These are phyloP conservation scores for Ditylenchus weischeri DNA, from an alignment of 2,888 invertebrate species.

Conservation along the genomic window DNA sequence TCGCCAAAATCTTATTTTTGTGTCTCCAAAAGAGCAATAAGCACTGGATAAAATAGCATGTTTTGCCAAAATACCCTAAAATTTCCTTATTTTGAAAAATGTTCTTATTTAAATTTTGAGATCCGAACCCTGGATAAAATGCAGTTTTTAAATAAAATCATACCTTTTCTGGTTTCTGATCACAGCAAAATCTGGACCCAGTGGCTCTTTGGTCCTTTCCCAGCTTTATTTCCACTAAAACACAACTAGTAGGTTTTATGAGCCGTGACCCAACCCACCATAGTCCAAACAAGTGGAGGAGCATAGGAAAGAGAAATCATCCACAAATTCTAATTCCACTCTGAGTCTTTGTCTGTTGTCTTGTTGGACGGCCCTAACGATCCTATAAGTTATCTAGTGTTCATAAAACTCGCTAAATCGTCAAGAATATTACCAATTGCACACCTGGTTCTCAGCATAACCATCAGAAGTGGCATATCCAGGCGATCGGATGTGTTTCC, in stretches of 20 bases:
- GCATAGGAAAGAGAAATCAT: constrained; percentile 56
- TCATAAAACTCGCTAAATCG: too few species aligned
- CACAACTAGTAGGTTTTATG: neutral
- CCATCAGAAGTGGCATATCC: constrained; percentile 37
- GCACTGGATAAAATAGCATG: too few species aligned
- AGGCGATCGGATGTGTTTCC: constrained; percentile 36
- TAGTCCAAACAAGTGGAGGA: constrained; percentile 55
- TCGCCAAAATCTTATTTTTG: too few species aligned
- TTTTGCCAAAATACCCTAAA: too few species aligned
- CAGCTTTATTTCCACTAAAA: constrained; percentile 53
- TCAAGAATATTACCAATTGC: constrained; percentile 44
- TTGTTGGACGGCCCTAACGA: neutral
- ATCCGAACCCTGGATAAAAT: too few species aligned
- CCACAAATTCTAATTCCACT: constrained; percentile 53
- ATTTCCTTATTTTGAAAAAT: too few species aligned
- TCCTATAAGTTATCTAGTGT: too few species aligned
- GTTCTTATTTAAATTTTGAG: too few species aligned
- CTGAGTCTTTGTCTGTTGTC: constrained; percentile 27
- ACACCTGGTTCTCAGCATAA: constrained; percentile 47
- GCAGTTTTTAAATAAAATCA: too few species aligned
- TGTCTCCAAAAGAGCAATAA: too few species aligned
- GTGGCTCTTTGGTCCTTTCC: constrained; percentile 50
- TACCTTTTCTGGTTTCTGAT: constrained; percentile 67
- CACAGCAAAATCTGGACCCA: constrained; percentile 56
- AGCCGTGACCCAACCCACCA: neutral